Evolutionary conservation across 2,113 vertebrate genomes (phyloP).

Genomic region (Bubo bubo): DNA sequence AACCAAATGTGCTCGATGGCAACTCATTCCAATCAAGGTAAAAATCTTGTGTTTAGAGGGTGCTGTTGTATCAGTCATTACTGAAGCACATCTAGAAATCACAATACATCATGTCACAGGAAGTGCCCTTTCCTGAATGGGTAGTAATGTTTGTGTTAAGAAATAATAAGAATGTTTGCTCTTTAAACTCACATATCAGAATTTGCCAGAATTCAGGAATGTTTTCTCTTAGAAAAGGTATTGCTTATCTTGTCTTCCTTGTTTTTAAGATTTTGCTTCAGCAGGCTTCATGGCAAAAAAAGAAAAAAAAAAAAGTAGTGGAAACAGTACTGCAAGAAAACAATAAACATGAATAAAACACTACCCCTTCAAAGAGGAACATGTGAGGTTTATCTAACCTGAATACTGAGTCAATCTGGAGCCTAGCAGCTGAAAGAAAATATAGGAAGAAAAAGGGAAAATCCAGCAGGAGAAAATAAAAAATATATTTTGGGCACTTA

Average conservation of each 20-base stretch:
- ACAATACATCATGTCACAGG: neutral
- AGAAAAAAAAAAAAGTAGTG: neutral
- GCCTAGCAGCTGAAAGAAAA: conserved; percentile 16
- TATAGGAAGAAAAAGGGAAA: neutral
- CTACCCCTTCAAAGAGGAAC: conserved; percentile 53
- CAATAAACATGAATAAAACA: conserved; percentile 70
- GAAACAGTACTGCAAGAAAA: conserved; percentile 17
- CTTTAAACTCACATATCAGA: neutral
- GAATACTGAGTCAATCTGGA: conserved; percentile 43
- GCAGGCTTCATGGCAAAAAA: neutral
- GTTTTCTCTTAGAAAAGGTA: neutral
- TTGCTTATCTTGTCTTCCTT: neutral
- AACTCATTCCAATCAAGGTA: neutral
- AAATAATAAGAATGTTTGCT: neutral
- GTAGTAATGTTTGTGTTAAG: neutral
- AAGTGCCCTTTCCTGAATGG: neutral
- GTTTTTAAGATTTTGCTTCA: conserved; percentile 17
- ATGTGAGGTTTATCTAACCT: conserved; percentile 45
- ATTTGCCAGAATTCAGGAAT: neutral
- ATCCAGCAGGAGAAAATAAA: neutral
- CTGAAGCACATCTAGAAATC: neutral
- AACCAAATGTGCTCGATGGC: neutral
- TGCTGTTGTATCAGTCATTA: neutral
- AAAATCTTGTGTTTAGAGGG: neutral
- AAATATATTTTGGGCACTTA: neutral